Evolutionary conservation across 1,140 invertebrate species (phyloP).

Genomic region (Cydia amplana): DNA sequence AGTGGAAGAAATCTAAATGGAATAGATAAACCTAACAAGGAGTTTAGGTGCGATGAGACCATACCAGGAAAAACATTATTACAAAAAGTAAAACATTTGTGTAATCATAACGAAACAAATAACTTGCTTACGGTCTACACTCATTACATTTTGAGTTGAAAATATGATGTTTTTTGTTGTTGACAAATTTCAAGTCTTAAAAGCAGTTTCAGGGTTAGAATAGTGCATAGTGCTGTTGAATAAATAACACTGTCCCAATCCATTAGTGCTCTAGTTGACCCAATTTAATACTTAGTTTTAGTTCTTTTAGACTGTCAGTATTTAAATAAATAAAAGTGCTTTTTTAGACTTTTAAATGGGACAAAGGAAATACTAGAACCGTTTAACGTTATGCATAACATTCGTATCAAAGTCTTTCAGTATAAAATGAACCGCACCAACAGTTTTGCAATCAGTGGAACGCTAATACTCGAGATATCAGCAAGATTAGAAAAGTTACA

Average conservation of each 20-base stretch:
- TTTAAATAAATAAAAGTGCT: constrained; percentile 10
- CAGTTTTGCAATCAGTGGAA: not conserved
- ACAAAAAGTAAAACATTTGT: too few relatives aligned
- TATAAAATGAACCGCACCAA: not conserved
- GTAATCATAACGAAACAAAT: too few relatives aligned
- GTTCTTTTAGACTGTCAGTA: not conserved
- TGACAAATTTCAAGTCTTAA: not conserved
- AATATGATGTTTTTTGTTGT: too few relatives aligned
- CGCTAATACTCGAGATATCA: not conserved
- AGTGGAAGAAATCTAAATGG: not conserved
- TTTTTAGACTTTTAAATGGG: not conserved
- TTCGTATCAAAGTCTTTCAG: too few relatives aligned
- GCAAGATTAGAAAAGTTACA: constrained; percentile 22
- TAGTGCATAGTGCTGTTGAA: not conserved
- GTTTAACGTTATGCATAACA: too few relatives aligned
- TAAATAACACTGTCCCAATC: not conserved
- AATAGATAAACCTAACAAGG: too few relatives aligned
- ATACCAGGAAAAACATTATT: too few relatives aligned
- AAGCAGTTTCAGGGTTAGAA: not conserved
- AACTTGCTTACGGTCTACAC: too few relatives aligned
- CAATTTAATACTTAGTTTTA: not conserved
- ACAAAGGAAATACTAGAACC: too few relatives aligned
- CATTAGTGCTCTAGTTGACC: constrained; percentile 3
- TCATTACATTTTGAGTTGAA: too few relatives aligned
- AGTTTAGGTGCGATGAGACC: too few relatives aligned